Base-by-base conservation (phyloP, 2,888 invertebrate genomes). In the Drosophila koepferae region DNA sequence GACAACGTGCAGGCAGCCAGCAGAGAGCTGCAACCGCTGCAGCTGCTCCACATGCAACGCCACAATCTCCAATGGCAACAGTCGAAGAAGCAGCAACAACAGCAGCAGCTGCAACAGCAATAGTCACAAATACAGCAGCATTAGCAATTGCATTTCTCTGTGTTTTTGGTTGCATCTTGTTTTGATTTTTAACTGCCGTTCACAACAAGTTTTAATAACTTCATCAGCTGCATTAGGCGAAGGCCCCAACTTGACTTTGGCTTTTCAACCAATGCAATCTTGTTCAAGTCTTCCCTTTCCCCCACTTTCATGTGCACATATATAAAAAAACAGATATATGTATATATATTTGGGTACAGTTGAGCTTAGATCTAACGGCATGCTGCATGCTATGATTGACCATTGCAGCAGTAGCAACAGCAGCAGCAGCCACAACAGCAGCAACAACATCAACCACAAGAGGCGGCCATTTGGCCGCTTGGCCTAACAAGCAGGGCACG, bases 1-100 rank as follows among this genome's bases (percentile, higher is more conserved):
- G 86, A 77, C 89, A 82, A 77, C 80, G 86, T 87, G 89, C 69
- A 87, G 82, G 86, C 88, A 87, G 87, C 70, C 56, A 74, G 44
- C 75, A 43, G 56, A 60, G 44, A 58, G 31, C 43, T n/a, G n/a
- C 34, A 51, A 36, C 31, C 59, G 59, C 73, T 54, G 60, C 74
- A 68, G 73, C 76, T 76, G 77, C 77, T 77, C 77, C 80, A 75
- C 80, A 80, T 77, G 77, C 80, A 74, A 77, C 70, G 68, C 63
- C 64, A 55, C 66, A 70, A 66, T 68, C 69, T 67, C 49, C 68
- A 69, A 48, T 54, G 18, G 49, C 60, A 34, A 60, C 51, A 18
- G 20, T 12, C 7, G 34, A 55, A 48, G n/a, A 43, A 51, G 48
- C 63, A 56, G 43, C 65, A 43, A 49, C 72, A 63, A 56, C 72